Evolutionary conservation across 2,797 vertebrate species (phyloP), one percentile per base, ranked within the genome.

Genomic region (Pempheris klunzingeri): DNA sequence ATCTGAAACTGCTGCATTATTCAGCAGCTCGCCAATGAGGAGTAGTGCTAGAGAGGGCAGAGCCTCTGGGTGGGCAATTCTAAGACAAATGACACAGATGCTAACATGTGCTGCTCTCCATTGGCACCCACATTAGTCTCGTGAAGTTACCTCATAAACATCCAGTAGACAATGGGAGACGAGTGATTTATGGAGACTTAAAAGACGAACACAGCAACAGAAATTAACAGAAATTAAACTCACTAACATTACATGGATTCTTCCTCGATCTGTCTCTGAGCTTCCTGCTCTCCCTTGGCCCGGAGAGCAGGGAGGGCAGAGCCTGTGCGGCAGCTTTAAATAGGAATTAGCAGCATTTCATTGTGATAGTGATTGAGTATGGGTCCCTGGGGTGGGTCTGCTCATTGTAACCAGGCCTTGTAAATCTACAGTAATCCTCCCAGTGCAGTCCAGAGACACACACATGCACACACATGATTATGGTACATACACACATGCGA

Each of bases 361-460:
- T 93, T 93, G 88, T 92, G 86, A 90, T 91, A 81, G 91, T 93
- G 90, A 93, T 93, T 89, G 92, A 91, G 89, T 78, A 70, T 85
- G 85, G 74, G 84, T 93, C 92, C 88, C 92, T 41, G 36, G 90
- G 89, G 91, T 81, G 82, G 79, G 65, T 85, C 74, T 81, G 83
- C 82, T 87, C 87, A 91, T 92, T 94, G 92, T 94, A 89, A 87
- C 82, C 69, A 73, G 81, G 77, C 78, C 90, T 88, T 93, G 91
- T 93, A 93, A 94, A 94, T 93, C 91, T 91, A 90, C 80, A 85
- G 65, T 93, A 93, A 93, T 93, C 92, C 93, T 90, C 87, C 85
- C 88, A 89, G 63, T 71, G 88, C 74, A 90, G 77, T 18, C 79
- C 78, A 78, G 44, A 82, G 38, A 71, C 68, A 75, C 80, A 86